Evolutionary conservation across 2,113 vertebrate species (phyloP), one percentile per base, ranked within the genome.

Genomic region (Fregata magnificens): DNA sequence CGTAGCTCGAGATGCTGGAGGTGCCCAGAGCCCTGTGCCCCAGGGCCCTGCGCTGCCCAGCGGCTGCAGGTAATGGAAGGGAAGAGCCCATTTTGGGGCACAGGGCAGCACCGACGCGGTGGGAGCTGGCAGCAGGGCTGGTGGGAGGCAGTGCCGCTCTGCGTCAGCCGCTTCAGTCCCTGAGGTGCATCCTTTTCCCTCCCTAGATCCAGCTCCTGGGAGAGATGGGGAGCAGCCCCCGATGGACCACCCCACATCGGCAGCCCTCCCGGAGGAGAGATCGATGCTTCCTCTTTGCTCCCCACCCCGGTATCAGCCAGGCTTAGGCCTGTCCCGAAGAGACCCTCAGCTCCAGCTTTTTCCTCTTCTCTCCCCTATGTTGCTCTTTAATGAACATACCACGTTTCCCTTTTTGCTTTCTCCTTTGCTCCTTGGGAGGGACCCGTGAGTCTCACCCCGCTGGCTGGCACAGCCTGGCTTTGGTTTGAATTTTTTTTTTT

Each of bases 201-300:
- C 12, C 26, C 25, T 8, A 67, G 92, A 24, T 74, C 24, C 82
- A 40, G 85, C 31, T 49, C 58, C 80, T 1, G 25, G 40, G 18
- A 47, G 25, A 20, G 50, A 11, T 25, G 26, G 19, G 81, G 34
- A 73, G 85, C 53, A 31, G 70, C 61, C n/a, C 69, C 56, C 0
- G 5, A 12, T 0, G 6, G 52, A 38, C 20, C 59, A 25, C 11
- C n/a, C 24, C 1, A 1, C 3, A 2, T 61, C 5, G 1, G 20
- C 63, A n/a, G 52, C 53, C 7, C 17, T 45, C 52, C 47, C 0
- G 7, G 34, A 34, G 59, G 14, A 71, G 42, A 72, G 16, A 13
- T 16, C 22, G 10, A 15, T 1, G 29, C 72, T 49, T 38, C 86
- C 14, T 12, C 74, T 44, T 28, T 49, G 15, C 20, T 65, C n/a